A percentile compares a stretch with the other conserved stretches of the same genome.
Evolutionary conservation across 2,797 vertebrate genomes (phyloP).

Genomic region (Emys orbicularis): DNA sequence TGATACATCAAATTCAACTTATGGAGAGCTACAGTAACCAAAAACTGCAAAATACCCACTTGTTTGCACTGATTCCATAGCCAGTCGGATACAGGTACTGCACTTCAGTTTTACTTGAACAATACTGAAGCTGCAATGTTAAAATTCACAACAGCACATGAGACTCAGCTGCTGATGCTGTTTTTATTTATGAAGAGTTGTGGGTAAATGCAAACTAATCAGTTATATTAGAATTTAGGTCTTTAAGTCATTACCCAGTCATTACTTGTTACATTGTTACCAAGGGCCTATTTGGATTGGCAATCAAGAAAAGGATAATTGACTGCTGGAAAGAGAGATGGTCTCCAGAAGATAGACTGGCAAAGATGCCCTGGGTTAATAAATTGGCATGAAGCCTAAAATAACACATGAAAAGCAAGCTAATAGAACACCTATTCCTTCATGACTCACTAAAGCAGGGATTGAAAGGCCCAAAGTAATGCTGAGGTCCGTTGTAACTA

Average conservation of each 20-base stretch:
- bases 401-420: neutral
- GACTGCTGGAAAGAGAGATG: neutral
- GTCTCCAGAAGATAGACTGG: slow-evolving; percentile 6
- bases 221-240: neutral
- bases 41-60: neutral
- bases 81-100: rapidly evolving
- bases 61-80: neutral
- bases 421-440: neutral
- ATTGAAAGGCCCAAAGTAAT: neutral
- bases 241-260: slow-evolving; percentile 1
- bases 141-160: neutral
- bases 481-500: slow-evolving; percentile 6
- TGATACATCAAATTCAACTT: neutral
- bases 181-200: neutral
- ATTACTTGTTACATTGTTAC: slow-evolving; percentile 19
- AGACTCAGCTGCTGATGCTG: neutral
- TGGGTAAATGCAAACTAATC: slow-evolving; percentile 17
- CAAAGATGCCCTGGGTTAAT: neutral
- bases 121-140: neutral
- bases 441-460: neutral
- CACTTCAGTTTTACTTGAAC: slow-evolving; percentile 6
- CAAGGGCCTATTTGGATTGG: slow-evolving; percentile 30
- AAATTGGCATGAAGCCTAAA: neutral
- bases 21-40: neutral
- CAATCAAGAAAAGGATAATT: slow-evolving; percentile 24